Base-by-base conservation (phyloP, 2,888 invertebrate genomes). In the Glyphotaelius pellucidus region DNA sequence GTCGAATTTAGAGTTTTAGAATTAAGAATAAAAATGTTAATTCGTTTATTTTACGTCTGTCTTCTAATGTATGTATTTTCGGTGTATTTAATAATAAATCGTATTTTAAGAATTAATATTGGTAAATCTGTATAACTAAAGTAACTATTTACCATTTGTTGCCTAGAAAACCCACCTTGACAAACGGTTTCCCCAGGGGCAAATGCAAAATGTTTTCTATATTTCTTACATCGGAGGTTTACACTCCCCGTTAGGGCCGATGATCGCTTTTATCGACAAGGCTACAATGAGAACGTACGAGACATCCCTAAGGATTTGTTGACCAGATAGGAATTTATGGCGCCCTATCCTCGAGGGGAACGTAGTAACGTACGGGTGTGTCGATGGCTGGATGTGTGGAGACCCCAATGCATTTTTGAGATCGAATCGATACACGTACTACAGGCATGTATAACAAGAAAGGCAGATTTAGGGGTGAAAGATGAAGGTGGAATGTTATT, bases 281-380 rank as follows among this genome's bases (percentile, higher is more conserved):
- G 79, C 30, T 80, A 91, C 87, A 86, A 47, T 84, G 87, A 42
- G n/a, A 80, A 86, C 90, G 47, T 38, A 38, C 80, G 80, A 80
- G 35, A n/a, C 90, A 25, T 80, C 90, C 90, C 90, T 7, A 19
- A 83, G 90, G 90, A 87, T 91, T 91, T 91, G 90, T 90, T 85
- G 87, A 86, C 87, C 87, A 15, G 87, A 90, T 90, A 52, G 83
- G 35, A 85, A 90, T 90, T 90, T 90, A 90, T 90, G 90, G n/a
- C 42, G 42, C 30, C 81, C 35, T 90, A 89, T 80, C 81, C 80
- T 89, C 87, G 14, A 52, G 52, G 52, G 87, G 35, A 32, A 52
- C 87, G 5, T 52, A 30, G 38, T n/a, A 85, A 42, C 42, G 42
- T n/a, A 19, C 42, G 14, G 42, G 42, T 85, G 25, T 67, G 67